Base-by-base conservation (phyloP, 2,888 invertebrate genomes). In the Lottia scabra region DNA sequence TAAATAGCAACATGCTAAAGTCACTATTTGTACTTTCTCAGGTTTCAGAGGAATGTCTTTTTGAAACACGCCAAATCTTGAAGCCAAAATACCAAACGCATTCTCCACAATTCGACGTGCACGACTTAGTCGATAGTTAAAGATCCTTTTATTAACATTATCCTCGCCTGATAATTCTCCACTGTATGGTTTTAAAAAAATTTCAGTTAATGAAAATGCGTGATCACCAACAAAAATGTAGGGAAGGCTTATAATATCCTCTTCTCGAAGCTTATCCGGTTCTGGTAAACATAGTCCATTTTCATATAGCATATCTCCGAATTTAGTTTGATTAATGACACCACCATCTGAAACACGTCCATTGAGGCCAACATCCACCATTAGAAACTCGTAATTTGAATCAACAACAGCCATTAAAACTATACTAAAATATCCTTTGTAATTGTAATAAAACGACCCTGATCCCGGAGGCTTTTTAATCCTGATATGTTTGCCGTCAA, bases 61-160 rank as follows among this genome's bases (percentile, higher is more conserved):
- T 62, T 74, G 38, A 64, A 74, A 63, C 2, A 74, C 71, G 15
- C 74, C 64, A 44, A 67, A 74, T 30, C 74, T 72, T 3, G 71
- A 67, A 13, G 38, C 56, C 19, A 74, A 67, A 63, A 67, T 72
- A 13, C 65, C 30, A 15, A 65, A 65, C n/a, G 4, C 16, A 19
- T 30, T 65, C n/a, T 65, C 65, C 16, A 64, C 23, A 10, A 30
- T n/a, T 27, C 65, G 30, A 10, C 38, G 10, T 10, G 65, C 65
- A 4, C 38, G 2, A n/a, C n/a, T 38, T 38, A 38, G n/a, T 48
- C 68, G 44, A 43, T 72, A 72, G 38, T 67, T 72, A 27, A 30
- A 64, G 6, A 72, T 68, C 19, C 68, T 64, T 27, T 67, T 46
- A 19, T 56, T 56, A n/a, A 16, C 15, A 19, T 8, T 5, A 23